These are phyloP conservation scores for Empis livida DNA, from an alignment of 2,888 invertebrate genomes.

Conservation along the genomic window DNA sequence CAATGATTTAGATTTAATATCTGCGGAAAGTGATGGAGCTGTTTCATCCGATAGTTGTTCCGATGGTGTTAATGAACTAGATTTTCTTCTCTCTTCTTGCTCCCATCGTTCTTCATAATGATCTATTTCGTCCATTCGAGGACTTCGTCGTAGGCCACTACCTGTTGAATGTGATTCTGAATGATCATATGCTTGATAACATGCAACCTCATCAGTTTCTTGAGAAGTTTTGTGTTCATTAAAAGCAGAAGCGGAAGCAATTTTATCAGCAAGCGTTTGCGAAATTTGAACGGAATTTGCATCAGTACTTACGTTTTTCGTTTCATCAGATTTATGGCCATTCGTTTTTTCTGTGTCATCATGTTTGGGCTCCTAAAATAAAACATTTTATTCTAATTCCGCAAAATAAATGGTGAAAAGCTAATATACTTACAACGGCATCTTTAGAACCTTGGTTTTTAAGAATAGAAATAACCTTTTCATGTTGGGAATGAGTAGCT, in stretches of 20 bases:
- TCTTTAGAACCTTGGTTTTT: constrained; percentile 20
- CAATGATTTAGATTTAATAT: background rate
- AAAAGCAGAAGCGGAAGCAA: constrained; percentile 18
- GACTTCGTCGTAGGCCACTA: constrained; percentile 24
- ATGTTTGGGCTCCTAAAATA: constrained; percentile 12
- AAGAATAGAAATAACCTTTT: constrained; percentile 23
- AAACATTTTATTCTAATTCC: background rate
- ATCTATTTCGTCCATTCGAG: constrained; percentile 28
- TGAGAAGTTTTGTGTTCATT: constrained; percentile 10
- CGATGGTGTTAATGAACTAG: background rate
- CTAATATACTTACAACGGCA: constrained; percentile 19
- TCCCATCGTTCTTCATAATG: constrained; percentile 27
- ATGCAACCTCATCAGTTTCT: background rate
- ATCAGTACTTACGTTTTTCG: constrained; percentile 15
- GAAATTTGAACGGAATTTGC: background rate
- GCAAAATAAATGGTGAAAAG: background rate
- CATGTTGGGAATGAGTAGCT: constrained; percentile 28
- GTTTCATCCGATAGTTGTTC: background rate
- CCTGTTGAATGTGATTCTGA: background rate
- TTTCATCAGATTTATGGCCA: constrained; percentile 4
- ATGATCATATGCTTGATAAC: constrained; percentile 1
- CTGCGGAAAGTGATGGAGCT: background rate
- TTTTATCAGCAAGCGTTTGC: constrained; percentile 7
- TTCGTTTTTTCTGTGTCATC: constrained; percentile 1
- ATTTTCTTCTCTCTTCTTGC: constrained; percentile 6